Percentiles rank a stretch among this genome's conserved stretches.
Evolutionary conservation across 2,797 vertebrate genomes (phyloP).

Genomic region (Vireo griseus): DNA sequence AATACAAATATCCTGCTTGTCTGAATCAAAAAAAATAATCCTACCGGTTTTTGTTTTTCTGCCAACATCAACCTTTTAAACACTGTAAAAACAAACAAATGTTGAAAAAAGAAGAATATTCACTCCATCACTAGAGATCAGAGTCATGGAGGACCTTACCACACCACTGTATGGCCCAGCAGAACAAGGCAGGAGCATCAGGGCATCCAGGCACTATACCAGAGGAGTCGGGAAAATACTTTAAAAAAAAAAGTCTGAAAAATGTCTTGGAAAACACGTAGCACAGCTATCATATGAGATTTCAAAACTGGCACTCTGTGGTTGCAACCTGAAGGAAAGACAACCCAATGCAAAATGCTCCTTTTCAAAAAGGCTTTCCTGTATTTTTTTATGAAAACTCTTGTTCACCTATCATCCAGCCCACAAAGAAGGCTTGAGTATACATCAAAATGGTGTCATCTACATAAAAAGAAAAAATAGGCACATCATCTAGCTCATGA

Average conservation of each 20-base stretch:
- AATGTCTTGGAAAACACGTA: background rate
- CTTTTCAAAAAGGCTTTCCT: background rate
- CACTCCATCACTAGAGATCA: background rate
- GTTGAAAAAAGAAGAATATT: background rate
- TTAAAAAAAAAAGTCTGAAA: background rate
- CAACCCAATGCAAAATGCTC: background rate
- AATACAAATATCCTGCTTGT: background rate
- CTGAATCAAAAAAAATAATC: background rate
- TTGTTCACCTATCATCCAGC: background rate
- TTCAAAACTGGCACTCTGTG: background rate
- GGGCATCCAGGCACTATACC: background rate
- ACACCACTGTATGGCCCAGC: background rate
- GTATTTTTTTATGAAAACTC: background rate
- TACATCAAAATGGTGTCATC: background rate
- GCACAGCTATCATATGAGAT: background rate
- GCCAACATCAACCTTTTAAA: constrained; percentile 33
- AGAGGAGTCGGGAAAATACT: background rate
- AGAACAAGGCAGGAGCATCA: background rate
- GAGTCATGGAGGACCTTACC: background rate
- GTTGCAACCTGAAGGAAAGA: background rate
- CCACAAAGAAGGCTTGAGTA: background rate
- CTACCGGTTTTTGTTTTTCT: background rate
- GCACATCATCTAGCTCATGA: background rate
- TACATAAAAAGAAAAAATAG: background rate
- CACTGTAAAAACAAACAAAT: constrained; percentile 12